These are phyloP conservation scores for Anoura caudifer DNA, from an alignment of 2,113 vertebrate genomes.

Conservation along the genomic window DNA sequence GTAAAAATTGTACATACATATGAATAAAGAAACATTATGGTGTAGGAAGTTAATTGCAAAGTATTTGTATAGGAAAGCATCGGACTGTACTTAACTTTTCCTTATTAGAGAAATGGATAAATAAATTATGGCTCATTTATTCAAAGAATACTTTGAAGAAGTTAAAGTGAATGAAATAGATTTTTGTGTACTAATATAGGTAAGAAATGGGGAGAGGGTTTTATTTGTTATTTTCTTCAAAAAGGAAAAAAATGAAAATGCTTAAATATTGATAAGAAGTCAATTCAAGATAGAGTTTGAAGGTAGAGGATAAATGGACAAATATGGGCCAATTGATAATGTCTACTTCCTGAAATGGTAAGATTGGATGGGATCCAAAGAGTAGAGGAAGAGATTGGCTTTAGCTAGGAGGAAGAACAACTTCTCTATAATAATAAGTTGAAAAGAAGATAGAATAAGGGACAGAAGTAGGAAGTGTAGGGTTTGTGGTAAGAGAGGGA, in stretches of 20 bases:
- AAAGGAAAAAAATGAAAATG: not conserved
- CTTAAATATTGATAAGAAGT: not conserved
- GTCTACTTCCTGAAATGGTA: not conserved
- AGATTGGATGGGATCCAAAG: not conserved
- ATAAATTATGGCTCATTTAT: not conserved
- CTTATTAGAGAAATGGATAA: not conserved
- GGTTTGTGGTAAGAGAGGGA: not conserved
- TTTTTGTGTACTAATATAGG: not conserved
- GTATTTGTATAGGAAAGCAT: not conserved
- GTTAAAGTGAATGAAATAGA: not conserved
- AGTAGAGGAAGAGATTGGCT: not conserved
- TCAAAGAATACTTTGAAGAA: not conserved
- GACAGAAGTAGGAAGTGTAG: not conserved
- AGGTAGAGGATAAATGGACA: not conserved
- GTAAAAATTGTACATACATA: not conserved
- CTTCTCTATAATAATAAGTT: not conserved
- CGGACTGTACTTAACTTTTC: not conserved
- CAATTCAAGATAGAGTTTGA: not conserved
- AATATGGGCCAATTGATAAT: not conserved
- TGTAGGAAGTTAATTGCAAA: not conserved
- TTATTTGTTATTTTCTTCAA: constrained; percentile 2
- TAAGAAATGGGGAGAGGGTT: not conserved
- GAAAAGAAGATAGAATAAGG: not conserved
- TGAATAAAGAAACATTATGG: not conserved
- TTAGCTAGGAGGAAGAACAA: not conserved